A percentile compares a stretch with the other conserved stretches of the same genome.
Evolutionary conservation across 2,797 vertebrate genomes (phyloP).

Genomic region (Rhinatrema bivittatum): DNA sequence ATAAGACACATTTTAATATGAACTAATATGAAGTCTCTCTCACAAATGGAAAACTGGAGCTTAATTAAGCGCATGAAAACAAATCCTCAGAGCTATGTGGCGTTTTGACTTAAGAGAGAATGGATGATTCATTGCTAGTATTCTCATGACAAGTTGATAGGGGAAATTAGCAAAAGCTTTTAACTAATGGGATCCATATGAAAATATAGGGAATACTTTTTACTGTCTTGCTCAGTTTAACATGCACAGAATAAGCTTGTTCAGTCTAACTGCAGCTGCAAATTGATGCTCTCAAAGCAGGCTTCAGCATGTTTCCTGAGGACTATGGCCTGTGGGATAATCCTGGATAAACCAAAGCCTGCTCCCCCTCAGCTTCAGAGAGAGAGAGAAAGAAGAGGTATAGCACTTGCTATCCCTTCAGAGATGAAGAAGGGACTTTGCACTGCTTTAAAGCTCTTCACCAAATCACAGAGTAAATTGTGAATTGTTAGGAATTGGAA

Average conservation of each 20-base stretch:
- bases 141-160: slow-evolving; percentile 41
- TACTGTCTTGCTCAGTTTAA: slow-evolving; percentile 48
- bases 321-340: too few species aligned
- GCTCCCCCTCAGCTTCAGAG: neutral
- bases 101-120: too few species aligned
- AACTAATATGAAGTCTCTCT: too few species aligned
- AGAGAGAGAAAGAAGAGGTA: neutral
- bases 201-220: slow-evolving; percentile 49
- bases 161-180: slow-evolving; percentile 49
- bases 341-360: slow-evolving; percentile 7
- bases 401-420: neutral
- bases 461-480: too few species aligned
- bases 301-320: slow-evolving; percentile 27
- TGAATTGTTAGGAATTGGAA: too few species aligned
- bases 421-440: neutral
- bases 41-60: too few species aligned
- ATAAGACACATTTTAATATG: too few species aligned
- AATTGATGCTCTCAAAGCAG: slow-evolving; percentile 26
- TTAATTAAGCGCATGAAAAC: too few species aligned
- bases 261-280: slow-evolving; percentile 34
- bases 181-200: slow-evolving; percentile 56
- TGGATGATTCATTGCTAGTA: slow-evolving; percentile 4
- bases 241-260: slow-evolving; percentile 48
- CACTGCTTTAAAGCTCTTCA: too few species aligned
- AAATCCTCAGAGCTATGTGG: too few species aligned